Conservation (phyloP, 2,113 vertebrate species). For the Pelodiscus sinensis region DNA sequence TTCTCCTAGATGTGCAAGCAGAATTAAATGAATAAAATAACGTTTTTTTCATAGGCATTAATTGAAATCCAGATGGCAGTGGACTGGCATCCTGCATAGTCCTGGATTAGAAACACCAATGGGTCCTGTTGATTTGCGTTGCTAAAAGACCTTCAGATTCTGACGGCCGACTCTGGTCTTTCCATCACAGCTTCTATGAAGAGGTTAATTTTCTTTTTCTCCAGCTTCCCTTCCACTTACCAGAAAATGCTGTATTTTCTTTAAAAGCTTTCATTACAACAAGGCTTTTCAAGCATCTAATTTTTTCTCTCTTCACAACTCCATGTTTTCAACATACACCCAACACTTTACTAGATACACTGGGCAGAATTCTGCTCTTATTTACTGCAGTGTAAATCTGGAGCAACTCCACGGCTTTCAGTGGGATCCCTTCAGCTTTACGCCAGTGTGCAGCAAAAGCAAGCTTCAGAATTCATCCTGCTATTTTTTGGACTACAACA, state of each 20-base stretch:
- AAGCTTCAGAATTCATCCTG: neutral
- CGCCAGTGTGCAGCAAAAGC: neutral
- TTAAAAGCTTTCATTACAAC: neutral
- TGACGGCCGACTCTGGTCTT: neutral
- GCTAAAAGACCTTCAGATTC: neutral
- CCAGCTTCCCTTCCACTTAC: neutral
- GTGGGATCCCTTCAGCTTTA: neutral
- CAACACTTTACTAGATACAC: neutral
- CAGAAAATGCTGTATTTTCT: neutral
- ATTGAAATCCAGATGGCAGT: neutral
- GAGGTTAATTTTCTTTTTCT: neutral
- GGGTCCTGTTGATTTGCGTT: neutral
- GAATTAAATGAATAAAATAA: neutral
- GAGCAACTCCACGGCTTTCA: neutral
- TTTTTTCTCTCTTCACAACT: neutral
- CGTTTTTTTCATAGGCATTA: neutral
- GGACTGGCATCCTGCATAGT: neutral
- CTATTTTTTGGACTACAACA: constrained; percentile 11
- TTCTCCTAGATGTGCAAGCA: neutral
- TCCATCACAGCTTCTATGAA: neutral
- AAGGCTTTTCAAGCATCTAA: neutral
- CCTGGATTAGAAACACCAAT: neutral
- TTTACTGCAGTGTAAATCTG: too few relatives aligned
- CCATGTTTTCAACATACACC: neutral
- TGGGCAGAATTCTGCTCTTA: neutral